Evolutionary conservation across 2,888 invertebrate species (phyloP).

Genomic region (Microctonus brassicae): DNA sequence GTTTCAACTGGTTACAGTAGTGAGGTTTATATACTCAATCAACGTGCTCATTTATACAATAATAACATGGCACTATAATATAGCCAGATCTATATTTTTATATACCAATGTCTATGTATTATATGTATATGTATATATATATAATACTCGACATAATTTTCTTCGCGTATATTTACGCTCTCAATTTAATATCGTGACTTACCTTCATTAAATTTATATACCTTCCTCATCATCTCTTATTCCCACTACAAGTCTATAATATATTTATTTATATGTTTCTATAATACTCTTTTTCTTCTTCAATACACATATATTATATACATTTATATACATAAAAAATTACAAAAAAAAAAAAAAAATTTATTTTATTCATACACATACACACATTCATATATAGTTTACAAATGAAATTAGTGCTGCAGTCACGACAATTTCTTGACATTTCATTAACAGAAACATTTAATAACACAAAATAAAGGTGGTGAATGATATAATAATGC

Average conservation of each 20-base stretch:
- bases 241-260: slow-evolving; percentile 21
- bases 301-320: background rate
- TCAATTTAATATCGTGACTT: slow-evolving; percentile 49
- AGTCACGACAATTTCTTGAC: slow-evolving; percentile 26
- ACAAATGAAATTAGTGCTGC: slow-evolving; percentile 10
- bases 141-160: slow-evolving; percentile 41
- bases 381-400: slow-evolving; percentile 20
- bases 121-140: too few species aligned
- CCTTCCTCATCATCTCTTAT: slow-evolving; percentile 4
- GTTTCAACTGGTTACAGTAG: too few species aligned
- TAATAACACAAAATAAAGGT: slow-evolving; percentile 25
- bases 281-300: background rate
- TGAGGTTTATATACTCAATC: too few species aligned
- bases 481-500: slow-evolving; percentile 10
- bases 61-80: slow-evolving; percentile 43
- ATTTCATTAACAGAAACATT: slow-evolving; percentile 12
- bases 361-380: too few species aligned
- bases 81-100: slow-evolving; percentile 43
- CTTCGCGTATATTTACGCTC: slow-evolving; percentile 41
- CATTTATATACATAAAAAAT: background rate
- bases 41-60: slow-evolving; percentile 42
- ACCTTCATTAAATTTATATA: slow-evolving; percentile 44
- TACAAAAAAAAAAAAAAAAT: too few species aligned
- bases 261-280: background rate
- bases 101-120: background rate